Percentiles rank a stretch among this genome's conserved stretches.
Conservation (phyloP, 2,888 invertebrate genomes). For the Cataglyphis altisquamis region DNA sequence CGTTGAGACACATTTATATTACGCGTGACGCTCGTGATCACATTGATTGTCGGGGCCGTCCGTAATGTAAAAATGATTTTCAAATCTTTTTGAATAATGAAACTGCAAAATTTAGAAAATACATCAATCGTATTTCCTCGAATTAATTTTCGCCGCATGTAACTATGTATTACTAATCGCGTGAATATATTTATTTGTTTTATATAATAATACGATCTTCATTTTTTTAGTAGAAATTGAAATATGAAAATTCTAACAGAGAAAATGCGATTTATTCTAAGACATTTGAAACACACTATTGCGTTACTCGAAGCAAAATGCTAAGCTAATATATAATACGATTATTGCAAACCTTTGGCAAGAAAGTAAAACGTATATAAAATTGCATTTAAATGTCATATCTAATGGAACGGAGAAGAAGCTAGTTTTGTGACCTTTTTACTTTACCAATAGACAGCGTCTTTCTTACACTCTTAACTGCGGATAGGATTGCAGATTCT, state of each 20-base stretch:
- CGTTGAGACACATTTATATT: background rate
- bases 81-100: background rate
- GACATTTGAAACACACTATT: background rate
- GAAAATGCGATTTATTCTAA: background rate
- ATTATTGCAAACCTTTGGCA: background rate
- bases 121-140: background rate
- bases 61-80: background rate
- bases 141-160: background rate
- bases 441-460: background rate
- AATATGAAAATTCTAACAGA: background rate
- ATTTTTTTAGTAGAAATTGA: background rate
- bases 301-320: background rate
- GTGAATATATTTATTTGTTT: conserved; percentile 5
- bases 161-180: background rate
- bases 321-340: background rate
- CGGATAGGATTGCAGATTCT: conserved; percentile 30
- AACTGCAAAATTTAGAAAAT: background rate
- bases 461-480: conserved; percentile 5
- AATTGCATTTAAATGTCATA: conserved; percentile 24
- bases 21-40: background rate
- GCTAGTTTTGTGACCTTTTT: background rate
- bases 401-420: conserved; percentile 28
- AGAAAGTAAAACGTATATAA: background rate
- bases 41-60: background rate
- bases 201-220: background rate